phyloP scores from a whole-genome alignment of 2,113 vertebrate genomes.

The Tauraco erythrolophus region DNA sequence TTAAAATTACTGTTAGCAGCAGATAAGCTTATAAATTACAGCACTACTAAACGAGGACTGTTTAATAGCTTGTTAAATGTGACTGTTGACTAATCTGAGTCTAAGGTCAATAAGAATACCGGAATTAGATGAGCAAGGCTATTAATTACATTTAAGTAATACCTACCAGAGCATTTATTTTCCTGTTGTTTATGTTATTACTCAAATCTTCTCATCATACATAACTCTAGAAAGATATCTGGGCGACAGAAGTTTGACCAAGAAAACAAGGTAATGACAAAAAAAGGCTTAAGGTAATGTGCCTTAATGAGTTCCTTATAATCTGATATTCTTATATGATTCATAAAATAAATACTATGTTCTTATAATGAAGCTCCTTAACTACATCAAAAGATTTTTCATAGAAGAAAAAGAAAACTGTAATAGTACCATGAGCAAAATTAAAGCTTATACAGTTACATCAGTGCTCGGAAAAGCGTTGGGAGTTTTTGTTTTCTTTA shows the following conservation, averaged over 20 bases:
- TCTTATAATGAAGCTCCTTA: background rate
- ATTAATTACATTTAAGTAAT: conserved; percentile 34
- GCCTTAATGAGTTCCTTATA: conserved; percentile 16
- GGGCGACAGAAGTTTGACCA: background rate
- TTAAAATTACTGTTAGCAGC: background rate
- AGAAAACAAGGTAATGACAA: background rate
- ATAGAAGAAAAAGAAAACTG: background rate
- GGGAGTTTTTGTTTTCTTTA: background rate
- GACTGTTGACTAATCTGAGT: background rate
- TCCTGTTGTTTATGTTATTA: conserved; percentile 28
- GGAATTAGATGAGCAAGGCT: conserved; percentile 17
- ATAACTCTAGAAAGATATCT: background rate
- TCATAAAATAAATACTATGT: background rate
- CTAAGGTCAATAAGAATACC: conserved; percentile 25
- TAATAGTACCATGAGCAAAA: background rate
- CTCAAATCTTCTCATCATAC: background rate
- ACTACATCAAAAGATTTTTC: background rate
- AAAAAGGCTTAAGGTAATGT: conserved; percentile 12
- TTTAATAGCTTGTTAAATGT: background rate
- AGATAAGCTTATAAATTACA: background rate
- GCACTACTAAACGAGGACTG: background rate
- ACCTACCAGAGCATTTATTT: background rate
- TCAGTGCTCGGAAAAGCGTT: background rate
- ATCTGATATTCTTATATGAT: background rate
- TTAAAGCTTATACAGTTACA: background rate